Evolutionary conservation across 1,140 invertebrate species (phyloP), one percentile per base, ranked within the genome.

Genomic region (Lepidurus arcticus): DNA sequence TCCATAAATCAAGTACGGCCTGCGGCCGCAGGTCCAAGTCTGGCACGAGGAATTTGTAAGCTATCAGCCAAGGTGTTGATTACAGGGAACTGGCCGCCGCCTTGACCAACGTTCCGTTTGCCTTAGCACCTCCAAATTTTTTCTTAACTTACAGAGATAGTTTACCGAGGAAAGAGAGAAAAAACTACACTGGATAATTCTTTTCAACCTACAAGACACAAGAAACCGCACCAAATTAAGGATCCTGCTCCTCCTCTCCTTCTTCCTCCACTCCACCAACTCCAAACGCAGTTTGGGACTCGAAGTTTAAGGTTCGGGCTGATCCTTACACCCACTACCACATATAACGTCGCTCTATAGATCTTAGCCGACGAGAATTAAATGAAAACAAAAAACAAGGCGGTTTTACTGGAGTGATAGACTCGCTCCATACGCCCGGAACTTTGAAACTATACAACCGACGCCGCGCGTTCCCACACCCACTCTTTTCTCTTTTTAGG

Each of bases 31-130:
- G 75, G 75, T 47, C 24, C 43, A 76, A 76, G 43, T 47, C 43
- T 76, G 75, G 75, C 75, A 76, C 75, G 75, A 76, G 75, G 75
- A 76, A 76, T 76, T 76, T 76, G 75, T 76, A 76, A 76, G 75
- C 75, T 76, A 76, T 76, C 75, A 76, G 75, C 75, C 75, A 47
- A 76, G 75, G 75, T 76, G 75, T 76, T 76, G 75, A 76, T 76
- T 76, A 76, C 75, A 76, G 75, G 75, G 75, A 76, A 76, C 75
- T 13, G 53, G 53, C 53, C 21, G 53, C 53, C 53, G 53, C 53
- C 53, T 65, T 65, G 53, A 65, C 9, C 53, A 65, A 65, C 53
- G 53, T 65, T 65, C 53, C 53, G 53, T 65, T 65, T 65, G 53
- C 53, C 16, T 65, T 65, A 65, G 53, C 53, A 65, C 53, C 53